Evolutionary conservation across 2,888 invertebrate genomes (phyloP), one percentile per base, ranked within the genome.

Genomic region (Polymixis lichenea): DNA sequence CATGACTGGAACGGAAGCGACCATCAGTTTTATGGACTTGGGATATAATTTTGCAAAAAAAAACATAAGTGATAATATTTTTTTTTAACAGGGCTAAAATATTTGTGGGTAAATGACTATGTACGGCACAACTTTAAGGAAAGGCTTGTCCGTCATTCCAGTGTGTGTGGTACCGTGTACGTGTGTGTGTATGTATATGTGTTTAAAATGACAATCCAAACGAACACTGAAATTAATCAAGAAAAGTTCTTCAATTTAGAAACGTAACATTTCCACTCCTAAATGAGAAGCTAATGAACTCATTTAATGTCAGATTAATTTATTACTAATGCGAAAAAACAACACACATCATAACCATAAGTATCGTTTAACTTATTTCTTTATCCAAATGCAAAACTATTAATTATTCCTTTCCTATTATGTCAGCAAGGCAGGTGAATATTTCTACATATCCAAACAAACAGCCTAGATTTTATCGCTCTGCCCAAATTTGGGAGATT

Each of bases 1-100:
- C 96, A 95, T 90, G 95, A 92, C 96, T 96, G 95, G 76, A 87
- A 89, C 87, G 86, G 87, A 78, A 85, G 82, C 76, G 76, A 87
- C 90, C 83, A 88, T 89, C 75, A 87, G 62, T 88, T 86, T 71
- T 73, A 74, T 69, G 19, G 8, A 25, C 64, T 60, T 32, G 11
- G 17, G 84, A 85, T 38, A 60, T 49, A 66, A n/a, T 15, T 49
- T 60, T 53, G 13, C 9, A 72, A 74, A 58, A 58, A 68, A 28
- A 32, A 28, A 9, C 17, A 28, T 46, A 46, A 13, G 1, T 9
- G 43, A 1, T 15, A 1, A 5, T 38, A 38, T 38, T 38, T 51
- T 32, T n/a, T 66, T 6, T 17, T 1, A 17, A 15, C 32, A 32
- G 32, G 53, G 9, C 3, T 4, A 11, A 67, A 53, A 32, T 55